These are phyloP conservation scores for Bombus affinis DNA, from an alignment of 1,140 invertebrate species.

Conservation along the genomic window DNA sequence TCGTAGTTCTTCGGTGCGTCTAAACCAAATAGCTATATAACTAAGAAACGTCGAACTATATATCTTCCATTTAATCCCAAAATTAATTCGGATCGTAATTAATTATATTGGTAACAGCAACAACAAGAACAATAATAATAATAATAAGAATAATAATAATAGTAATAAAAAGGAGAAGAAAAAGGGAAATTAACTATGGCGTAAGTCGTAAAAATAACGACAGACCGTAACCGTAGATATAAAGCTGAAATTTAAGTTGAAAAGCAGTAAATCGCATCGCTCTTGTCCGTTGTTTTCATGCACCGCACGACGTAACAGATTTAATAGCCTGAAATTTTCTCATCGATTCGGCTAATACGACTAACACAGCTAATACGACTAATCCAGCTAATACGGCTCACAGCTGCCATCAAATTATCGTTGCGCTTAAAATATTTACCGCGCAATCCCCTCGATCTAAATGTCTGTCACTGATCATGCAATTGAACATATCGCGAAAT, in stretches of 20 bases:
- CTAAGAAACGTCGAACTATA: too few species aligned
- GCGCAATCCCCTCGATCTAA: background rate
- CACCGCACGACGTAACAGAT: background rate
- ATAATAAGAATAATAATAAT: background rate
- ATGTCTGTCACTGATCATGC: too few species aligned
- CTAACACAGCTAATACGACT: background rate
- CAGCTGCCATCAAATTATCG: slow-evolving; percentile 21
- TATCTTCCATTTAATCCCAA: background rate
- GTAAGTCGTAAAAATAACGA: background rate
- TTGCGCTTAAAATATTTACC: background rate
- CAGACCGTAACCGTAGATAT: background rate
- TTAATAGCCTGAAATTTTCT: slow-evolving; percentile 49
- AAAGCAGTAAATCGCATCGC: background rate
- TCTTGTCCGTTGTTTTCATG: background rate
- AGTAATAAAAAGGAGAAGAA: background rate
- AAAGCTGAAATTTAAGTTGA: background rate
- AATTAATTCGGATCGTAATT: background rate
- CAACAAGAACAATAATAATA: background rate
- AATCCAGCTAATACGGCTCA: slow-evolving; percentile 12
- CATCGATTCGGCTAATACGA: slow-evolving; percentile 48
- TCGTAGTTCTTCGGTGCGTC: too few species aligned
- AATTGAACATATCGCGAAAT: background rate
- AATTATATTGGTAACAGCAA: background rate
- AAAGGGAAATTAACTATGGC: background rate
- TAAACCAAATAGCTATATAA: too few species aligned